These are phyloP conservation scores for Isaurus tuberculatus DNA, from an alignment of 92 coral and sea anemone species.

Conservation along the genomic window DNA sequence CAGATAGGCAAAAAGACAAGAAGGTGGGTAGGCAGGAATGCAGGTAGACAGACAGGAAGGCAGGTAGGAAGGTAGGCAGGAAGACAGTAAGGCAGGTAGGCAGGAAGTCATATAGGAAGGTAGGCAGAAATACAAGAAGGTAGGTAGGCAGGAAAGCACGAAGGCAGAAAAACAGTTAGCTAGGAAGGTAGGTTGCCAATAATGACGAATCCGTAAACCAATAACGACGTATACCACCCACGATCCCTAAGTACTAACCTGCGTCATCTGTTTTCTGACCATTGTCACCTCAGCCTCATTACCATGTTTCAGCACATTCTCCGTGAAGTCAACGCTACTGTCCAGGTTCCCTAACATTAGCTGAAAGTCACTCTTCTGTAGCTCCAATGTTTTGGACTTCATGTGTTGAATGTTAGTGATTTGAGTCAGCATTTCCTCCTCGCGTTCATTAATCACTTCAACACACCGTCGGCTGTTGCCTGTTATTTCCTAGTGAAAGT, in stretches of 20 bases:
- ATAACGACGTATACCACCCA: no score
- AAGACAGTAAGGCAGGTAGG: no score
- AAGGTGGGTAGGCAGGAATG: no score
- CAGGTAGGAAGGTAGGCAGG: no score
- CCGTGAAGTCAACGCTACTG: slow-evolving; percentile 93
- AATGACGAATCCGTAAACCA: no score
- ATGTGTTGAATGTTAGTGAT: slow-evolving; percentile 83
- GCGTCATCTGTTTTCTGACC: slow-evolving; percentile 90
- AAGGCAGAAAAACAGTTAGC: no score
- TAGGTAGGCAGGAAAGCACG: no score
- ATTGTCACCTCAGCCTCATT: slow-evolving; percentile 98
- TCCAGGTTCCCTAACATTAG: slow-evolving; percentile 88
- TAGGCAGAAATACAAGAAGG: no score
- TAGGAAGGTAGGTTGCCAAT: no score
- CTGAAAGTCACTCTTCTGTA: slow-evolving; percentile 85
- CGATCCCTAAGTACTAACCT: neutral
- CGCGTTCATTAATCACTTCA: slow-evolving; percentile 84
- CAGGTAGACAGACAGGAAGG: no score
- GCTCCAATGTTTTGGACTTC: slow-evolving; percentile 89
- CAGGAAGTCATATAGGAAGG: no score
- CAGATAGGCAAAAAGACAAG: no score
- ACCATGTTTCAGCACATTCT: slow-evolving; percentile 89
- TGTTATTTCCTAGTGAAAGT: slow-evolving; percentile 37
- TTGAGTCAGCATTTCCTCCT: slow-evolving; percentile 84
- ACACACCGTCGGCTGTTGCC: slow-evolving; percentile 54